These are phyloP conservation scores for Epiblema foenella DNA, from an alignment of 2,888 invertebrate species.

Conservation along the genomic window DNA sequence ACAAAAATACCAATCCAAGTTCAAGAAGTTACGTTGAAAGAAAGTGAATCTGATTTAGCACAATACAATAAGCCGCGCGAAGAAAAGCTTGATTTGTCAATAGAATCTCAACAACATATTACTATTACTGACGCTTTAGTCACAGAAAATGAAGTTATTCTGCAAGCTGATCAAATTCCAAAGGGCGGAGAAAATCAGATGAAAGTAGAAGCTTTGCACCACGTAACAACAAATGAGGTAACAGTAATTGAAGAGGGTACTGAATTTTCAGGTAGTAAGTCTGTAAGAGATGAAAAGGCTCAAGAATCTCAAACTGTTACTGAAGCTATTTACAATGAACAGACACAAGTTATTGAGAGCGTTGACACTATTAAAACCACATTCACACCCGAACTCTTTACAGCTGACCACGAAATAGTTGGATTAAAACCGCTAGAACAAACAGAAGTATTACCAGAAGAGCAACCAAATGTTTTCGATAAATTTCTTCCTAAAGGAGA, in stretches of 20 bases:
- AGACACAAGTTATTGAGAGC: slow-evolving; percentile 56
- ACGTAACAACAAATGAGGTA: slow-evolving; percentile 68
- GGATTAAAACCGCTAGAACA: slow-evolving; percentile 52
- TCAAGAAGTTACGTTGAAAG: slow-evolving; percentile 62
- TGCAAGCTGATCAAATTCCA: slow-evolving; percentile 51
- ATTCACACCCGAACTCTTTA: slow-evolving; percentile 44
- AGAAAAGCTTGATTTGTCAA: slow-evolving; percentile 52
- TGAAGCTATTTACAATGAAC: slow-evolving; percentile 56
- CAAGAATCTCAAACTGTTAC: slow-evolving; percentile 49
- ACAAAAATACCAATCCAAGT: slow-evolving; percentile 62
- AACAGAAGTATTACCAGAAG: slow-evolving; percentile 53
- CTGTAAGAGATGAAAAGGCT: slow-evolving; percentile 56
- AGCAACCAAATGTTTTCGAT: slow-evolving; percentile 50
- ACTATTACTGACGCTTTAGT: slow-evolving; percentile 61
- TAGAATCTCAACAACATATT: slow-evolving; percentile 65
- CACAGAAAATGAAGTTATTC: slow-evolving; percentile 63
- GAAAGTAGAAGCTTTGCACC: slow-evolving; percentile 59
- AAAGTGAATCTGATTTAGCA: slow-evolving; percentile 55
- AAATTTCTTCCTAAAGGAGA: slow-evolving; percentile 56
- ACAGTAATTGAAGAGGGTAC: slow-evolving; percentile 61
- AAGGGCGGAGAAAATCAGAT: slow-evolving; percentile 55
- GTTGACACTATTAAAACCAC: slow-evolving; percentile 39
- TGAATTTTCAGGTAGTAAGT: slow-evolving; percentile 51
- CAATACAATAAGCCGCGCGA: slow-evolving; percentile 51
- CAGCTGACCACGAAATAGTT: slow-evolving; percentile 50